Percentiles rank a stretch among this genome's conserved stretches.
Evolutionary conservation across 2,113 vertebrate species (phyloP).

Genomic region (Microcebus tavaratra): DNA sequence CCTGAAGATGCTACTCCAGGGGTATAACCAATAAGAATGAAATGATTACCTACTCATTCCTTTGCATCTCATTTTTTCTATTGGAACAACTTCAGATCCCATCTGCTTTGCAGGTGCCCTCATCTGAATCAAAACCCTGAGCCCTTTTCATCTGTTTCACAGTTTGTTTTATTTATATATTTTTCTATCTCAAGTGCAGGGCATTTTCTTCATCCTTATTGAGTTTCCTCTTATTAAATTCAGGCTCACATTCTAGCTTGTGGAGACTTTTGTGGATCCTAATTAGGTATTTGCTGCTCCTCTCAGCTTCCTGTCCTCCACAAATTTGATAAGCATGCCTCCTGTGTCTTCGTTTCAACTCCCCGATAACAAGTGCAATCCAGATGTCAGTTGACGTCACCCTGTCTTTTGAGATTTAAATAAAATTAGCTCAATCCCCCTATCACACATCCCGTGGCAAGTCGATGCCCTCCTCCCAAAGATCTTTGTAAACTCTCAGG

Average conservation of each 20-base stretch:
- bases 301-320: constrained; percentile 63
- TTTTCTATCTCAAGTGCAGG: neutral
- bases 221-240: constrained; percentile 47
- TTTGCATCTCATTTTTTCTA: constrained; percentile 2
- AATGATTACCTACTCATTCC: neutral
- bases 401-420: constrained; percentile 31
- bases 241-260: constrained; percentile 25
- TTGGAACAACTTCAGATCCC: neutral
- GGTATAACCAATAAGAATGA: neutral
- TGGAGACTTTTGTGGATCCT: constrained; percentile 57
- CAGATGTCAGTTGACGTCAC: constrained; percentile 72
- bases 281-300: constrained; percentile 50
- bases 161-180: neutral
- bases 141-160: neutral
- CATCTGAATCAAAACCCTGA: neutral
- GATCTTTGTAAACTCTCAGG: neutral
- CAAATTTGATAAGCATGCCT: constrained; percentile 61
- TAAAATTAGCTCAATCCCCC: constrained; percentile 50
- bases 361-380: constrained; percentile 62
- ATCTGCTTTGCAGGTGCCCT: neutral
- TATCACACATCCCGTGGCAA: constrained; percentile 61
- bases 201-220: constrained; percentile 36
- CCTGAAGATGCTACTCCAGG: neutral
- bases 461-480: neutral
- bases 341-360: constrained; percentile 53